Conservation (phyloP, 2,888 invertebrate genomes). For the Sceliomorpha sp. region DNA sequence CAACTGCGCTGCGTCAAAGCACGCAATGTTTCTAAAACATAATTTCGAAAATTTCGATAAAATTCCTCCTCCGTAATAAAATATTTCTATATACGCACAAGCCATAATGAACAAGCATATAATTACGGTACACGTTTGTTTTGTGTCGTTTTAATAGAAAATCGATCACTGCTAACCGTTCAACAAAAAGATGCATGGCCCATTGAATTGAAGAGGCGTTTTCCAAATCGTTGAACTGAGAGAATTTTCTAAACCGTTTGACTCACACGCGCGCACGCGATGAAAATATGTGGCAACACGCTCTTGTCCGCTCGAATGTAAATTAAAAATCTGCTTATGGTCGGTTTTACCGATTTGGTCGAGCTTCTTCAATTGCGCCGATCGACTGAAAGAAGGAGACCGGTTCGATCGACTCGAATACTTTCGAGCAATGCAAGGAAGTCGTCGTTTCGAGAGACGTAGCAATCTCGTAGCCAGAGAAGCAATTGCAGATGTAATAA, state of each 20-base stretch:
- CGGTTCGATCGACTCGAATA: slow-evolving; percentile 11
- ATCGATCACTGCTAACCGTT: slow-evolving; percentile 46
- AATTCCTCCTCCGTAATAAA: no score
- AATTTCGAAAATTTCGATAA: no score
- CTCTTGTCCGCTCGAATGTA: slow-evolving; percentile 38
- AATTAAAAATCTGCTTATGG: slow-evolving; percentile 56
- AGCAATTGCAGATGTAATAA: no score
- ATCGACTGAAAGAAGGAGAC: slow-evolving; percentile 33
- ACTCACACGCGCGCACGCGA: slow-evolving; percentile 39
- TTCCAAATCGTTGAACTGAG: slow-evolving; percentile 47
- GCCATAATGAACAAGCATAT: no score
- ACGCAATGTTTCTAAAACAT: no score
- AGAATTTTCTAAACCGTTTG: slow-evolving; percentile 55
- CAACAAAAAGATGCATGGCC: slow-evolving; percentile 50
- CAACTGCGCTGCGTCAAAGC: no score
- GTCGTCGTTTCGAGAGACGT: no score
- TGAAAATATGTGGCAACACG: slow-evolving; percentile 46
- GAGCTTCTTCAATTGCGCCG: slow-evolving; percentile 30
- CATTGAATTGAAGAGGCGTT: slow-evolving; percentile 50
- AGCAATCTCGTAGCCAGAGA: no score
- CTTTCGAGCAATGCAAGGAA: no score
- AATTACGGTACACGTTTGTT: no score
- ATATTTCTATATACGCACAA: no score
- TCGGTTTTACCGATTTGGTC: slow-evolving; percentile 39
- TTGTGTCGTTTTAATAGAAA: slow-evolving; percentile 36